Base-by-base conservation (phyloP, 2,888 invertebrate species). In the Volucella bombylans region DNA sequence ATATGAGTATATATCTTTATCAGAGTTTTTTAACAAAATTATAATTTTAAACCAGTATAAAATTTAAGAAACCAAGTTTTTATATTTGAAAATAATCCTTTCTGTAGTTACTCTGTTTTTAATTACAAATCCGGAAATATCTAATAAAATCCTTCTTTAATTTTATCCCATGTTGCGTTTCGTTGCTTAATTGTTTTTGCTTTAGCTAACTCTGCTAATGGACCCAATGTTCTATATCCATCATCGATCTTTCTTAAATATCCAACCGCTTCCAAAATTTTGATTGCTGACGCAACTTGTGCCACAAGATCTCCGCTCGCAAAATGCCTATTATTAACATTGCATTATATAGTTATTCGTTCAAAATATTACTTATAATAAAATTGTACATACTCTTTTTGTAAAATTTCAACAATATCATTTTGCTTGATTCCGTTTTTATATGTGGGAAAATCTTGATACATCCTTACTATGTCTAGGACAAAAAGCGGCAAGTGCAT, bases 191-290 rank as follows among this genome's bases (percentile, higher is more conserved):
- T 80, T 2, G 89, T 90, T n/a, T 89, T 90, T 0, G 90, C 89
- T 67, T 87, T 86, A 14, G 90, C 89, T 79, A 91, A 68, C 78
- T 89, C 90, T 9, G 91, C 90, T 54, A 90, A 90, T 6, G 92
- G 92, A 0, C 91, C 91, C 69, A 91, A 47, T 1, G 91, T 91
- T 77, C 90, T 90, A 86, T 90, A 91, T 0, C 92, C 91, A 50
- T 88, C 87, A 43, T 80, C 72, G 1, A 89, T 82, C 49, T 74
- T 47, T 15, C 90, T 89, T 64, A 91, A 86, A 67, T 90, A 91
- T 2, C 91, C 91, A 14, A 85, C 87, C 10, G 87, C 74, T 8
- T 89, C 89, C 8, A 91, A 81, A 52, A 89, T 89, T 55, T 89
- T 87, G 3, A 91, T 59, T 0, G 91, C 91, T 14, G 88, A 89